Percentiles rank a stretch among this genome's conserved stretches.
Conservation (phyloP, 64 coral and sea anemone species). For the Pocillopora damicornis region DNA sequence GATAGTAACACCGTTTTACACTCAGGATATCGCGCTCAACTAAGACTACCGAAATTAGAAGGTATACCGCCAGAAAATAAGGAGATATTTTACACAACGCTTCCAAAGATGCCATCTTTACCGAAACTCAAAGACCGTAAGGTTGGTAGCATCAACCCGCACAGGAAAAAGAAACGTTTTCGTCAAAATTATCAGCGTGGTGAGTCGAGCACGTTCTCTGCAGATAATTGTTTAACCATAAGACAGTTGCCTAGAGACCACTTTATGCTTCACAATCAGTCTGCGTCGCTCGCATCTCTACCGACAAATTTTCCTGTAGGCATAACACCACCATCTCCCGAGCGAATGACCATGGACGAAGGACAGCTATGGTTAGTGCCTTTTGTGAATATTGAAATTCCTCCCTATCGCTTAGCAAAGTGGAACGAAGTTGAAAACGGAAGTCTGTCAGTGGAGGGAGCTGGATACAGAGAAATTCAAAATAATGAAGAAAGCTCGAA, state of each 20-base stretch:
- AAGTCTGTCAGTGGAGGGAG: not conserved
- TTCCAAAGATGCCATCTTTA: constrained; percentile 45
- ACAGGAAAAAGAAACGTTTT: constrained; percentile 13
- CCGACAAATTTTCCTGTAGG: not conserved
- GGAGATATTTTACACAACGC: constrained; percentile 58
- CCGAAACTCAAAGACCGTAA: constrained; percentile 37
- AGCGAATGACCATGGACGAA: not conserved
- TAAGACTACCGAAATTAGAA: constrained; percentile 43
- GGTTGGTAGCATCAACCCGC: not conserved
- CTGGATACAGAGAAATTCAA: not conserved
- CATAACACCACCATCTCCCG: not conserved
- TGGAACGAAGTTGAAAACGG: constrained; percentile 26
- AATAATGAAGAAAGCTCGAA: not conserved
- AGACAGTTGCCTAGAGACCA: constrained; percentile 51
- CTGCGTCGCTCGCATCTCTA: not conserved
- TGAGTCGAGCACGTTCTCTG: not conserved
- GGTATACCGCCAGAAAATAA: constrained; percentile 55
- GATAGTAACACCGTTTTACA: not conserved
- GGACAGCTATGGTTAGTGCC: constrained; percentile 27
- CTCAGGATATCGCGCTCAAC: not conserved
- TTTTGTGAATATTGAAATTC: constrained; percentile 30
- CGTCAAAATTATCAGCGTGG: not conserved
- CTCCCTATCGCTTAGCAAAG: constrained; percentile 31
- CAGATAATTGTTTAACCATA: constrained; percentile 25
- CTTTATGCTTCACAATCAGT: constrained; percentile 25